These are phyloP conservation scores for Nerophis ophidion DNA, from an alignment of 2,113 vertebrate genomes.

Conservation along the genomic window DNA sequence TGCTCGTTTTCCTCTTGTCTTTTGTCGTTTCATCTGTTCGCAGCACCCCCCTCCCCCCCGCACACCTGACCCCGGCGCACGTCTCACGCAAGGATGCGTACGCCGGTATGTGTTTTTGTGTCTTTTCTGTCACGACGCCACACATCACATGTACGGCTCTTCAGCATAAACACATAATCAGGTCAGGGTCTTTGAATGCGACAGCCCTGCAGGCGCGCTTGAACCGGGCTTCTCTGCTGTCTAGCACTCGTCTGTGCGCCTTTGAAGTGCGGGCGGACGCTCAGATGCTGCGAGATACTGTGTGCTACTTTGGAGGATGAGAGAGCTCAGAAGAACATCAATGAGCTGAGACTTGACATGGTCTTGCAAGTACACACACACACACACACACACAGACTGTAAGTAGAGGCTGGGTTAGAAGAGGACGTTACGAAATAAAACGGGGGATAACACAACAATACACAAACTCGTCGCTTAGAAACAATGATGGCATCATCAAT, in stretches of 20 bases:
- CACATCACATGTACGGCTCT: constrained; percentile 18
- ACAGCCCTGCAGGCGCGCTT: constrained; percentile 37
- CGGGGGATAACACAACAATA: constrained; percentile 17
- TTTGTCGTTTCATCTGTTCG: constrained; percentile 13
- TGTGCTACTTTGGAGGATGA: constrained; percentile 31
- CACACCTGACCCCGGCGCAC: constrained; percentile 23
- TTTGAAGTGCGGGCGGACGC: constrained; percentile 56
- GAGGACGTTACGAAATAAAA: background rate
- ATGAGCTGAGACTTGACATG: constrained; percentile 30
- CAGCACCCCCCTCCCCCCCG: constrained; percentile 15
- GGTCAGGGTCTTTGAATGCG: constrained; percentile 38
- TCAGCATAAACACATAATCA: constrained; percentile 14
- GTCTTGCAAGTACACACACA: constrained; percentile 17
- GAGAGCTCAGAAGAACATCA: constrained; percentile 47
- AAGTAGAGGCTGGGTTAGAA: constrained; percentile 15
- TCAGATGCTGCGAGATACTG: constrained; percentile 35
- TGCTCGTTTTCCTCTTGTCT: constrained; percentile 31
- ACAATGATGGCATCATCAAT: background rate
- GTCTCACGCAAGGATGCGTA: constrained; percentile 8
- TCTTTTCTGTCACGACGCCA: constrained; percentile 11
- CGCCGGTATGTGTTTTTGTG: background rate
- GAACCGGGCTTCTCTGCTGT: constrained; percentile 33
- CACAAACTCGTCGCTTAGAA: constrained; percentile 15
- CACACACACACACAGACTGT: constrained; percentile 15
- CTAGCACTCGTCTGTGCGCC: constrained; percentile 30